A percentile compares a stretch with the other conserved stretches of the same genome.
Conservation (phyloP, 2,888 invertebrate species). For the Brachyopa scutellaris region DNA sequence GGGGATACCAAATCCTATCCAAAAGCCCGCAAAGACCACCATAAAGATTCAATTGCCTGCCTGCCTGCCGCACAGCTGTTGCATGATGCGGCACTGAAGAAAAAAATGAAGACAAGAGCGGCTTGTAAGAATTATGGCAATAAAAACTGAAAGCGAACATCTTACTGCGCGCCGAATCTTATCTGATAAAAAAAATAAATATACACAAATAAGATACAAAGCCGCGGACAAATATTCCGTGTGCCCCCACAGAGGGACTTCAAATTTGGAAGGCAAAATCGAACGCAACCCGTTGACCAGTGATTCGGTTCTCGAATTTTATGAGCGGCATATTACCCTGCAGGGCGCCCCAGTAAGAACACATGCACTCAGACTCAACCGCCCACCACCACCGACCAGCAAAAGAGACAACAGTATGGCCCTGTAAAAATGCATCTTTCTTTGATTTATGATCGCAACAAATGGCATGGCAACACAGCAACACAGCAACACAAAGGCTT, state of each 20-base stretch:
- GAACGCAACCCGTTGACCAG: conserved; percentile 44
- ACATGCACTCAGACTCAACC: conserved; percentile 37
- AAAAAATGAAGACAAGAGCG: background rate
- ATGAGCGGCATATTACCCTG: conserved; percentile 35
- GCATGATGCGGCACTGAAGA: conserved; percentile 28
- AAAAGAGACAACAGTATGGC: conserved; percentile 39
- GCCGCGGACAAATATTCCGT: conserved; percentile 9
- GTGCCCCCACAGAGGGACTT: background rate
- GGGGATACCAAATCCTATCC: conserved; percentile 17
- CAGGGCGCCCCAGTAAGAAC: conserved; percentile 52
- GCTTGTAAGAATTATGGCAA: conserved; percentile 62
- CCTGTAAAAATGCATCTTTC: conserved; percentile 69
- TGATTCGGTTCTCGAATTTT: conserved; percentile 27
- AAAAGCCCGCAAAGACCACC: conserved; percentile 31
- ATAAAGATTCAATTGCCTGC: conserved; percentile 65
- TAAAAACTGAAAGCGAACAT: conserved; percentile 68
- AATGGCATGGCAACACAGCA: conserved; percentile 42
- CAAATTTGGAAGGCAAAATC: conserved; percentile 5
- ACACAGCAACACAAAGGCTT: conserved; percentile 41
- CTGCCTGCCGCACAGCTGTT: conserved; percentile 60
- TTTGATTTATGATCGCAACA: conserved; percentile 66
- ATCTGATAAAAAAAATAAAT: conserved; percentile 67
- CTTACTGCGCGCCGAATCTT: conserved; percentile 64
- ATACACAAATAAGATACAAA: no score
- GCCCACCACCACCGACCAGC: conserved; percentile 32